Conservation (phyloP, 2,113 vertebrate genomes). For the Rhegmatorhina hoffmannsi region DNA sequence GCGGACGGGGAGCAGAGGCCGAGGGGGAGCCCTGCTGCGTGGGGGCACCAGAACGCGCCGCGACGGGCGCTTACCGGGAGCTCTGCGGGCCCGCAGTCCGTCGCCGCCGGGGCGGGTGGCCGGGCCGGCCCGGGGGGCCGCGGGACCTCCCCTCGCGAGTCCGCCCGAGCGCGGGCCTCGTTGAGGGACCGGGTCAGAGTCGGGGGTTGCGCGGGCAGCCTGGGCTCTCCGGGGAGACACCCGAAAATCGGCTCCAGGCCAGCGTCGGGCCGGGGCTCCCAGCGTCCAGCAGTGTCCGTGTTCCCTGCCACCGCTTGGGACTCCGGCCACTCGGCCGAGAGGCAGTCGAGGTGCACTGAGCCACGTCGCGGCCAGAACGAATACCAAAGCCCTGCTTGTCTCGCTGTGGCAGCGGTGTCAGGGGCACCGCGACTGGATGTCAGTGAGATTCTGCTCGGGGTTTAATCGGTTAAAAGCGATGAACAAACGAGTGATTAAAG, state of each 20-base stretch:
- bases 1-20: not conserved
- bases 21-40: not conserved
- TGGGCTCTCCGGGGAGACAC: no score
- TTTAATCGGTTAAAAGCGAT: not conserved
- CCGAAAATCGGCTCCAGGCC: not conserved
- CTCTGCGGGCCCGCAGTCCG: not conserved
- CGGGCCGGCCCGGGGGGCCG: no score
- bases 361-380: not conserved
- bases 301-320: not conserved
- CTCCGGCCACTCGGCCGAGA: not conserved
- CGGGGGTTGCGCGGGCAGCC: no score
- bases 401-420: not conserved
- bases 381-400: not conserved
- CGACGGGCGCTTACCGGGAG: not conserved
- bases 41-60: not conserved
- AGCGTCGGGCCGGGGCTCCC: no score
- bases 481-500: not conserved
- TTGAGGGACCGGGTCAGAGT: not conserved
- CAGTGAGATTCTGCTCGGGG: not conserved
- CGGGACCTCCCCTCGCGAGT: not conserved
- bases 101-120: not conserved
- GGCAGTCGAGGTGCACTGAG: not conserved
- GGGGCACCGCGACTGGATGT: no score
- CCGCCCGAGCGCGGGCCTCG: not conserved
- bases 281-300: no score